Base-by-base conservation (phyloP, 1,140 invertebrate genomes). In the Zophobas atratus region DNA sequence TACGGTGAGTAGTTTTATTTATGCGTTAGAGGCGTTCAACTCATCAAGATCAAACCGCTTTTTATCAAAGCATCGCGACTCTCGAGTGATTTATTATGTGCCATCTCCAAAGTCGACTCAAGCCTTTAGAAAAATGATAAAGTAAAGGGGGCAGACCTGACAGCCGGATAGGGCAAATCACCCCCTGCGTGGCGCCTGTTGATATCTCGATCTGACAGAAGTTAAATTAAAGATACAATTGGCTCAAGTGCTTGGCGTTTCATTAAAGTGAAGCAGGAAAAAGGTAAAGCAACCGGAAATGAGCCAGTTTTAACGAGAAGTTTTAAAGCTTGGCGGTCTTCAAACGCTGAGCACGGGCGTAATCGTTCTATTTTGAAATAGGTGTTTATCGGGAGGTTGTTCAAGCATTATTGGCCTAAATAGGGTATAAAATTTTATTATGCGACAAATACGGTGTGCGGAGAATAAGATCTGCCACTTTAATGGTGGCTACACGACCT, bases 1-100 rank as follows among this genome's bases (percentile, higher is more conserved):
- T 38, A 88, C 87, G 78, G 87, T 88, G 81, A 86, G 87, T 85
- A 20, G 20, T 20, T 20, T 20, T 20, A 20, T 20, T 20, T 20
- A 20, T 20, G 20, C 20, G 20, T 20, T 20, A 20, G 20, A 20
- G 20, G 20, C 20, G 20, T 20, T 20, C 20, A 20, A 20, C 20
- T 20, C 20, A 20, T 20, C 20, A 20, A 20, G 20, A 20, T 20
- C 20, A 20, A 20, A 20, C 20, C 20, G 20, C 20, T 20, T 20
- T 20, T 20, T 20, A 20, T 20, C 20, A 20, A 20, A 20, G 20
- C 20, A 20, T 20, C 20, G 3, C 43, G 3, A 8, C 43, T 46
- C 6, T 20, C 2, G 49, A 51, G 49, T 20, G 49, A 51, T 51
- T 51, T 51, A 51, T 51, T 20, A 20, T 20, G 49, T 20, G 43